Base-by-base conservation (phyloP, 2,113 vertebrate species). In the Scolopax mira region DNA sequence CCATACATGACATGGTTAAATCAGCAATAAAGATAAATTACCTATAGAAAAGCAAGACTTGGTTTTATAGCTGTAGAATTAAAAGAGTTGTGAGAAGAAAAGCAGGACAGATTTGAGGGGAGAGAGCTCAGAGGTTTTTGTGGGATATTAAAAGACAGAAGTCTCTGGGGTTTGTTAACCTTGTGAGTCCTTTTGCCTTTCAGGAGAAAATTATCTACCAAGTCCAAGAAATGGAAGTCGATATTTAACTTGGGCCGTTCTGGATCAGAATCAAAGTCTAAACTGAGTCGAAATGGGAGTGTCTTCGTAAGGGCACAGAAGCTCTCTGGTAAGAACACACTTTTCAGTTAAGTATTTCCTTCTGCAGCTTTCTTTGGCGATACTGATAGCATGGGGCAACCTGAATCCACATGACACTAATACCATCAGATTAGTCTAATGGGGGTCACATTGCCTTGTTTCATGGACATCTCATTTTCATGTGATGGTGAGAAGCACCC, bases 221-320 rank as follows among this genome's bases (percentile, higher is more conserved):
- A 99, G 96, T 99, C 99, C 10, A 99, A 99, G 97, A 99, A 99
- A 95, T 99, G 99, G 99, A 99, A 99, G 96, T 99, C 99, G 8
- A 99, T 99, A 97, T 99, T 99, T 97, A 99, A 99, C 96, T 97
- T 99, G 85, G 99, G 99, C 30, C 98, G 98, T 37, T 99, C 99
- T 67, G 98, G 99, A 62, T 97, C 98, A 39, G 99, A 99, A 42
- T 98, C 99, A 11, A 99, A 99, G 91, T 99, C 99, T 80, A 99
- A 99, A 96, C 98, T 99, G 94, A 99, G 98, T 96, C 98, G 99
- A 77, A 99, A 99, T 6, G 99, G 99, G 58, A 99, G 99, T 33
- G 99, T 99, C 81, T 99, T 99, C 78, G 98, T 99, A 79, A 98
- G 99, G 98, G 98, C 98, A 31, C 98, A 98, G 92, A 98, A 98